Conservation (phyloP, 2,113 vertebrate species). For the Platanista minor region DNA sequence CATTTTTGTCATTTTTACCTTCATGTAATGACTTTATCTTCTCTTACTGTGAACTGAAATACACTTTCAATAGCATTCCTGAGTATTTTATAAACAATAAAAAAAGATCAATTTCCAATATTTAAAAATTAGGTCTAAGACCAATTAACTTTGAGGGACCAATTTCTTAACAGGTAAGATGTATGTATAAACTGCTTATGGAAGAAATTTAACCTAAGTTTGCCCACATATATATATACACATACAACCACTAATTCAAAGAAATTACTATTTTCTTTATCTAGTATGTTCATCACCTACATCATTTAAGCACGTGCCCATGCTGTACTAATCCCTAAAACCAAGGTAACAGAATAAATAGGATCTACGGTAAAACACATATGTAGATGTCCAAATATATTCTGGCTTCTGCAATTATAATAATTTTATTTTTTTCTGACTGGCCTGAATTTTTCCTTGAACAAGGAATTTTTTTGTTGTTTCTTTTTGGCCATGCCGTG, state of each 20-base stretch:
- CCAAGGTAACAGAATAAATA: constrained; percentile 22
- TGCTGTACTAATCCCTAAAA: background rate
- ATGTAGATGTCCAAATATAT: background rate
- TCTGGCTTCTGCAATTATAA: background rate
- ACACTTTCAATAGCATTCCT: constrained; percentile 33
- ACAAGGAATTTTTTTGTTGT: background rate
- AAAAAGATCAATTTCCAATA: constrained; percentile 36
- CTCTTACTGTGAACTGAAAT: constrained; percentile 39
- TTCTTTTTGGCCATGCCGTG: background rate
- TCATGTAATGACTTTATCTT: constrained; percentile 34
- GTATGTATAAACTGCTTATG: background rate
- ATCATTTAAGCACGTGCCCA: background rate
- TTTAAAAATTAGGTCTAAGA: constrained; percentile 28
- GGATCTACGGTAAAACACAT: constrained; percentile 7
- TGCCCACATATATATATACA: background rate
- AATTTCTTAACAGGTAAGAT: background rate
- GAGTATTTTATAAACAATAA: constrained; percentile 14
- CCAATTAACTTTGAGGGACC: background rate
- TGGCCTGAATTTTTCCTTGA: constrained; percentile 9
- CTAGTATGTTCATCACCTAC: background rate
- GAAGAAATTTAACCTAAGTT: background rate
- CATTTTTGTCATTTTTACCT: constrained; percentile 65
- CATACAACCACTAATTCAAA: background rate
- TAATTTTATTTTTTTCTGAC: background rate
- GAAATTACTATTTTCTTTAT: background rate